Percentiles rank a stretch among this genome's conserved stretches.
Evolutionary conservation across 2,113 vertebrate genomes (phyloP).

Genomic region (Halichoeres trimaculatus): DNA sequence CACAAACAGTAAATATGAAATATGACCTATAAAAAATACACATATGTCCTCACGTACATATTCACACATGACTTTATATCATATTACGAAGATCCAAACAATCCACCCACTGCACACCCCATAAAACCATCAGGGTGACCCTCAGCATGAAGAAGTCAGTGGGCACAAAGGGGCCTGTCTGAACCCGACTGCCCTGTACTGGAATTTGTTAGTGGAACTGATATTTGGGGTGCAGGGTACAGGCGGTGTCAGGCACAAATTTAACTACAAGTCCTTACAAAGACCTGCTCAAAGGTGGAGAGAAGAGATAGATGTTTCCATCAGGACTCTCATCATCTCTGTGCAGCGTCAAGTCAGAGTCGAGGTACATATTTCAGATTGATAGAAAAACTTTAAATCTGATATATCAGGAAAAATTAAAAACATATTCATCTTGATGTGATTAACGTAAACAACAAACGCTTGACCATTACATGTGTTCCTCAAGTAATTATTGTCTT

Average conservation of each 20-base stretch:
- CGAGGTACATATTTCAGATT: too few relatives aligned
- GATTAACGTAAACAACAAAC: too few relatives aligned
- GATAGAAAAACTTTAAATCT: too few relatives aligned
- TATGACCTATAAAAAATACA: not conserved
- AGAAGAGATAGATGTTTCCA: constrained; percentile 12
- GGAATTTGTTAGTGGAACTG: not conserved
- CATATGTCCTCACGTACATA: not conserved
- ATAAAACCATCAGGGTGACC: constrained; percentile 21
- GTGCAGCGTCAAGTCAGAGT: too few relatives aligned
- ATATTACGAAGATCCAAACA: constrained; percentile 23
- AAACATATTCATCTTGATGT: too few relatives aligned
- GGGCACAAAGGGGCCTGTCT: constrained; percentile 31
- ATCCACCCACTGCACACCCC: constrained; percentile 6
- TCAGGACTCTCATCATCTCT: not conserved
- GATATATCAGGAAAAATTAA: too few relatives aligned
- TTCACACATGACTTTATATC: constrained; percentile 13
- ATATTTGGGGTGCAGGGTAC: constrained; percentile 37
- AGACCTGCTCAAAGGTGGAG: accelerated
- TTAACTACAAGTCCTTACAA: constrained; percentile 8
- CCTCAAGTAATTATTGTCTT: not conserved
- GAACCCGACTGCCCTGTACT: constrained; percentile 7
- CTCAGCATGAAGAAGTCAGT: not conserved
- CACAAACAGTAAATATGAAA: not conserved
- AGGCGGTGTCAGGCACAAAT: constrained; percentile 9
- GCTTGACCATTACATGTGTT: too few relatives aligned